Base-by-base conservation (phyloP, 1,140 invertebrate genomes). In the Coboldia fuscipes region DNA sequence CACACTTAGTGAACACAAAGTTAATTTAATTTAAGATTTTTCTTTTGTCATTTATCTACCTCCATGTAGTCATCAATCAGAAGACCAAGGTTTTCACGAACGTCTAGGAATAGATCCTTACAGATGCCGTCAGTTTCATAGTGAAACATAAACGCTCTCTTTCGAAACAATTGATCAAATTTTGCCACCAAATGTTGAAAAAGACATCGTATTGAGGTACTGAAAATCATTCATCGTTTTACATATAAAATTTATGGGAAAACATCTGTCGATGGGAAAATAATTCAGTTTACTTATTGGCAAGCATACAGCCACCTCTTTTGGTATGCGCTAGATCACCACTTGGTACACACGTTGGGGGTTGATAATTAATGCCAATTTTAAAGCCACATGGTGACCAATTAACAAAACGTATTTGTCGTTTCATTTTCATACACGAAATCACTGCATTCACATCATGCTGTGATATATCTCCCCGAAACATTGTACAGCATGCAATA, bases 301-400 rank as follows among this genome's bases (percentile, higher is more conserved):
- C 46, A 13, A 53, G 41, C 33, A 46, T 43, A n/a, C 46, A 49
- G 22, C 49, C 46, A 22, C 47, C 50, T 21, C 48, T 47, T 61
- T 68, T 49, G 63, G 72, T 39, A 54, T 57, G 41, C 58, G 68
- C 67, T 35, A 74, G 41, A 48, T 76, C 73, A n/a, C 73, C 73
- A 19, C 57, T 58, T 35, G 75, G 74, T 5, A 80, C 71, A 18
- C 68, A 65, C 2, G 65, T 65, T 7, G 73, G 71, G 9, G 75
- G 72, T 50, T 74, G 68, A 51, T 65, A 64, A 58, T 72, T 72
- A 30, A 76, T 66, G 12, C 65, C 65, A 23, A 65, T 58, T 44
- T 74, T 74, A 42, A 73, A 76, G 28, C 74, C 73, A 12, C 75
- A 76, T 19, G 75, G 75, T 43, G 65, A 70, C 73, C 75, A 78